These are phyloP conservation scores for Lophotriccus pileatus DNA, from an alignment of 2,797 vertebrate species.

Conservation along the genomic window DNA sequence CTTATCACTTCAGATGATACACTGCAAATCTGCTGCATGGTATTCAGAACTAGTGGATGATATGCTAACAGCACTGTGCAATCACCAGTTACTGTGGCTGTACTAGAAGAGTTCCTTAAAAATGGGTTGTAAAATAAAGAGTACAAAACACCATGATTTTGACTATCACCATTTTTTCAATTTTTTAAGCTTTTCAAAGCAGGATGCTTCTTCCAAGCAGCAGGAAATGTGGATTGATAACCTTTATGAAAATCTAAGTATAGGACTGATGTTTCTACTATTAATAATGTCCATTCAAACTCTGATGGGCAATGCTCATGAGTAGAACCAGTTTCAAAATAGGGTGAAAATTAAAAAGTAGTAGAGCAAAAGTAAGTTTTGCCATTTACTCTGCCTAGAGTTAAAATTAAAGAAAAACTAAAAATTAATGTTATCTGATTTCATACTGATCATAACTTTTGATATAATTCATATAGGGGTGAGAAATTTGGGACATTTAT, in stretches of 20 bases:
- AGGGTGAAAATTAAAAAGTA: background rate
- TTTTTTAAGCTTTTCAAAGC: background rate
- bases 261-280: background rate
- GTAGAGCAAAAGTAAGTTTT: background rate
- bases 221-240: background rate
- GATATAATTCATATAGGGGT: background rate
- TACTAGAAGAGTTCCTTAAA: background rate
- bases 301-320: background rate
- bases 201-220: background rate
- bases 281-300: background rate
- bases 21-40: background rate
- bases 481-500: background rate
- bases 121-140: background rate
- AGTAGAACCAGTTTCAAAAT: background rate
- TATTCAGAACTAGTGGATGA: background rate
- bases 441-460: background rate
- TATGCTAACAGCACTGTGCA: background rate
- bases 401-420: background rate
- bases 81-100: background rate
- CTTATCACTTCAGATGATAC: background rate
- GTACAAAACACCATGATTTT: background rate
- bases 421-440: background rate
- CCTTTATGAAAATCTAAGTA: background rate
- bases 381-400: background rate
- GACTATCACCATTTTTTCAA: background rate